A percentile compares a stretch with the other conserved stretches of the same genome.
phyloP scores from a whole-genome alignment of 2,888 invertebrate species.

The Acrobasis consociella region DNA sequence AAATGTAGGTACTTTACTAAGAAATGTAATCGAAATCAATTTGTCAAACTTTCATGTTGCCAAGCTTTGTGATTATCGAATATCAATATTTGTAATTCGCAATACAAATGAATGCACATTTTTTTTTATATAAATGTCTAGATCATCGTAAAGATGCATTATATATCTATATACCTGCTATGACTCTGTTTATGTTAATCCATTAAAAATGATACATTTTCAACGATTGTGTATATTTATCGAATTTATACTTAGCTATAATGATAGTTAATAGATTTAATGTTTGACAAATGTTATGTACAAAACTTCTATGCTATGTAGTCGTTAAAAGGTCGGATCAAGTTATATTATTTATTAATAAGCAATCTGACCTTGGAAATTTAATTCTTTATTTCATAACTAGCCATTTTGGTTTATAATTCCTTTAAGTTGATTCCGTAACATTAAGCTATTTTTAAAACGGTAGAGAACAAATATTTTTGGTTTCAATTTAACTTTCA shows the following conservation, averaged over 20 bases:
- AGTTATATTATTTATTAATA: background rate
- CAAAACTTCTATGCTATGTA: background rate
- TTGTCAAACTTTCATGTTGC: too few relatives aligned
- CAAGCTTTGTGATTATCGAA: too few relatives aligned
- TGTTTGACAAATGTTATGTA: conserved; percentile 2
- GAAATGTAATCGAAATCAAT: too few relatives aligned
- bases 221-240: background rate
- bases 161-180: too few relatives aligned
- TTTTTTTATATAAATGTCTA: too few relatives aligned
- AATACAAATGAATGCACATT: too few relatives aligned
- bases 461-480: too few relatives aligned
- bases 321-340: background rate
- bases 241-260: background rate
- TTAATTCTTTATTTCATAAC: background rate
- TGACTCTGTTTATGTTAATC: background rate
- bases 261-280: background rate
- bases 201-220: background rate
- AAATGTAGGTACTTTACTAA: too few relatives aligned
- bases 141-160: too few relatives aligned
- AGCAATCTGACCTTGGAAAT: background rate
- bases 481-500: too few relatives aligned
- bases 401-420: background rate
- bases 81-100: too few relatives aligned
- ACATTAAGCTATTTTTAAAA: background rate
- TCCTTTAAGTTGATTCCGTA: background rate